These are phyloP conservation scores for Rynchops niger DNA, from an alignment of 2,113 vertebrate species.

Conservation along the genomic window DNA sequence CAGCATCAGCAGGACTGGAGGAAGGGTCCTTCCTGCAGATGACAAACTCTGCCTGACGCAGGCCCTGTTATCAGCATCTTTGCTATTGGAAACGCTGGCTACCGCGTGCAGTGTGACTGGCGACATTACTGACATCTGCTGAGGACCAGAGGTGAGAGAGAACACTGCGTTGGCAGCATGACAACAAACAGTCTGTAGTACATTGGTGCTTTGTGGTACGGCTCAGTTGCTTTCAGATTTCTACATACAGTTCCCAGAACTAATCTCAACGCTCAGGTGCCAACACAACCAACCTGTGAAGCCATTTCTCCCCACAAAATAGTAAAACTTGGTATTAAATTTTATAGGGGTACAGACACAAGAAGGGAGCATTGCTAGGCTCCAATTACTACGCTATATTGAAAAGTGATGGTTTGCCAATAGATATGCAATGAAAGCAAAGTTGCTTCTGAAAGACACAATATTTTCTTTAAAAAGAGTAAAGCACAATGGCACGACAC, in stretches of 20 bases:
- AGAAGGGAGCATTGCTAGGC: neutral
- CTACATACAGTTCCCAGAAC: neutral
- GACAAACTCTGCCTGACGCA: neutral
- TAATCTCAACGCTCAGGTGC: neutral
- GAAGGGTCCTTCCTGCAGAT: neutral
- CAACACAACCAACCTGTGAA: neutral
- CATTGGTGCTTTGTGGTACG: rapidly evolving
- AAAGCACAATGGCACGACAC: neutral
- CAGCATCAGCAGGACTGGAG: neutral
- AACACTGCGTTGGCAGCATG: rapidly evolving
- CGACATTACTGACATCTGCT: neutral
- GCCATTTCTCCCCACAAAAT: neutral
- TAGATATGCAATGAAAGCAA: neutral
- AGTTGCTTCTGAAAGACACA: neutral
- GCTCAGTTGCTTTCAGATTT: neutral
- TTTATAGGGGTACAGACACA: neutral
- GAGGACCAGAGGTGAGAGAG: rapidly evolving
- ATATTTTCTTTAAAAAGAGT: neutral
- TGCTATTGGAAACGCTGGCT: rapidly evolving
- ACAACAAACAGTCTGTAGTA: rapidly evolving
- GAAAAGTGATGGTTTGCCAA: neutral
- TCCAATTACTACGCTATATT: neutral
- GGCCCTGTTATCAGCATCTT: neutral
- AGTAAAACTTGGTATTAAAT: neutral
- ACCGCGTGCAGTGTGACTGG: rapidly evolving